phyloP scores from a whole-genome alignment of 2,888 invertebrate species.

The Conistra vaccinii region DNA sequence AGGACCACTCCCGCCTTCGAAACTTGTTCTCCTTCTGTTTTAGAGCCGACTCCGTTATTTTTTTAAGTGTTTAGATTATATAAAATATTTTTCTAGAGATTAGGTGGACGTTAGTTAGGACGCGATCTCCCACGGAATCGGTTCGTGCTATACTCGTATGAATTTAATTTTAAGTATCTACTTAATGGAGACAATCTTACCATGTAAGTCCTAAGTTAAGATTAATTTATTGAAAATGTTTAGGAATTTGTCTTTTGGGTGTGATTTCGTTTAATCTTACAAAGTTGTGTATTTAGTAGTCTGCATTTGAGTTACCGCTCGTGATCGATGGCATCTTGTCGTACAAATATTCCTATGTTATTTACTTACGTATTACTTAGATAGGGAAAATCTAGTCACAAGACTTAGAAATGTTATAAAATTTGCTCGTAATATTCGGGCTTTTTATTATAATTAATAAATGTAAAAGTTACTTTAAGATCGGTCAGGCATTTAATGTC shows the following conservation, averaged over 20 bases:
- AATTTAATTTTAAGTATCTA: constrained; percentile 73
- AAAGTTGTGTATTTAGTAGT: constrained; percentile 88
- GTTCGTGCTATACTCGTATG: constrained; percentile 81
- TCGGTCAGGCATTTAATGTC: constrained; percentile 84
- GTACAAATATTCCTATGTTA: constrained; percentile 91
- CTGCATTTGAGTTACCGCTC: constrained; percentile 91
- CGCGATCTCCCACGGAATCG: constrained; percentile 89
- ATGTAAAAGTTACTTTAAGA: constrained; percentile 76
- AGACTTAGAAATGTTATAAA: constrained; percentile 89
- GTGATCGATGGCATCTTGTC: constrained; percentile 91
- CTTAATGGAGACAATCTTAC: constrained; percentile 80
- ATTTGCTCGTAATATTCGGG: constrained; percentile 86
- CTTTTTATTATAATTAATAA: constrained; percentile 84
- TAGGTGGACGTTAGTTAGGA: constrained; percentile 85
- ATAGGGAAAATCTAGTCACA: constrained; percentile 90
- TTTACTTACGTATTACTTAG: constrained; percentile 89
- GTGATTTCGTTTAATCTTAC: constrained; percentile 87
- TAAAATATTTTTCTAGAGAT: constrained; percentile 88
- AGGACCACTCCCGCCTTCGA: constrained; percentile 88
- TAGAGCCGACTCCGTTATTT: constrained; percentile 89
- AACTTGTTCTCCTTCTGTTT: constrained; percentile 80
- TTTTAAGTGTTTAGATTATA: constrained; percentile 87
- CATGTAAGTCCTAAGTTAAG: constrained; percentile 82
- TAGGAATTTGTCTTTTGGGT: constrained; percentile 83
- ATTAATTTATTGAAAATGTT: constrained; percentile 88